Percentiles rank a stretch among this genome's conserved stretches.
phyloP scores from a whole-genome alignment of 2,113 vertebrate species.

The Menidia beryllina region DNA sequence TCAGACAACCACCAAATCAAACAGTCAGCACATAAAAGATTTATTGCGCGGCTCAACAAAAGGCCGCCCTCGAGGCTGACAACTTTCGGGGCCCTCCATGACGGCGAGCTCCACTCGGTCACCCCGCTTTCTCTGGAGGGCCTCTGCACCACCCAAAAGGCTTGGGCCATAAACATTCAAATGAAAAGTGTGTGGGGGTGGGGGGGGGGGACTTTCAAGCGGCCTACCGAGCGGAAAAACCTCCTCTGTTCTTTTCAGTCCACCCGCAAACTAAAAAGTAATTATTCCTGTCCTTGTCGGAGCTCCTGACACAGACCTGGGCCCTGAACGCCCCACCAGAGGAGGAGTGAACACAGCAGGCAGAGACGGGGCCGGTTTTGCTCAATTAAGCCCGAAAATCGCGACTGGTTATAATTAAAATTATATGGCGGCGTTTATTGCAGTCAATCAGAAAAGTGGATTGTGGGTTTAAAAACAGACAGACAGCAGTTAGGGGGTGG shows the following conservation, averaged over 20 bases:
- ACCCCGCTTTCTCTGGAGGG: slow-evolving; percentile 60
- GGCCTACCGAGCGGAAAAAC: slow-evolving; percentile 56
- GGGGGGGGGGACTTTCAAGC: slow-evolving; percentile 42
- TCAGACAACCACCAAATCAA: slow-evolving; percentile 80
- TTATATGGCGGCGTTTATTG: slow-evolving; percentile 40
- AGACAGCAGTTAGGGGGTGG: slow-evolving; percentile 63
- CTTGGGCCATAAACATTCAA: slow-evolving; percentile 74
- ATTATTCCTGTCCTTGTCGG: slow-evolving; percentile 46
- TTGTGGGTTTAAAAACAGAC: slow-evolving; percentile 54
- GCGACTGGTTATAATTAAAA: slow-evolving; percentile 54
- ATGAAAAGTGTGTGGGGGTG: too few relatives aligned
- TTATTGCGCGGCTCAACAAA: slow-evolving; percentile 74
- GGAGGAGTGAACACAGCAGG: slow-evolving; percentile 37
- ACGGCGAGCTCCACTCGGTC: slow-evolving; percentile 65
- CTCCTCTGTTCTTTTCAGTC: slow-evolving; percentile 52
- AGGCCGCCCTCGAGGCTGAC: slow-evolving; percentile 72
- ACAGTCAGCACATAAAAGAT: slow-evolving; percentile 73
- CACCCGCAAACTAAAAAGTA: slow-evolving; percentile 51
- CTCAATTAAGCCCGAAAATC: slow-evolving; percentile 66
- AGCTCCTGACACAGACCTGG: slow-evolving; percentile 23
- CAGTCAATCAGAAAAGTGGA: slow-evolving; percentile 36
- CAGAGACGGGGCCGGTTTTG: slow-evolving; percentile 39
- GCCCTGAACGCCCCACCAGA: slow-evolving; percentile 32
- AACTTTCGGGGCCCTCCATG: slow-evolving; percentile 52
- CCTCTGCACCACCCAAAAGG: slow-evolving; percentile 61